These are phyloP conservation scores for Carlito syrichta DNA, from an alignment of 2,113 vertebrate species.

Conservation along the genomic window DNA sequence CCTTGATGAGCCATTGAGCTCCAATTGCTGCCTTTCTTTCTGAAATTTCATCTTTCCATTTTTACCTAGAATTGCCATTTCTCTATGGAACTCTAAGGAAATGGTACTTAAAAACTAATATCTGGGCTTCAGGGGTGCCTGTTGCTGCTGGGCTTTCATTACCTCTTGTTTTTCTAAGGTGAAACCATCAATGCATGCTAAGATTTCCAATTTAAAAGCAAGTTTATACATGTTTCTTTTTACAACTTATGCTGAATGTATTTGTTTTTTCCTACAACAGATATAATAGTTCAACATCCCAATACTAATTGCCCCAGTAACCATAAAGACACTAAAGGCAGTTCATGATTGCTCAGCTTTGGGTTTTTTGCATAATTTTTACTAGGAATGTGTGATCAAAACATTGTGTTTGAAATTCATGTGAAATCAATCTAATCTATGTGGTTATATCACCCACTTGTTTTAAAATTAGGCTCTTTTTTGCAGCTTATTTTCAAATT, in stretches of 20 bases:
- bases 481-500: neutral
- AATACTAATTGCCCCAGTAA: too few species aligned
- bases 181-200: fast-evolving
- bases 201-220: fast-evolving
- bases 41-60: neutral
- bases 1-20: too few species aligned
- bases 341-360: fast-evolving
- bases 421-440: fast-evolving
- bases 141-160: fast-evolving
- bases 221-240: neutral
- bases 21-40: neutral
- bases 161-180: neutral
- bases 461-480: too few species aligned
- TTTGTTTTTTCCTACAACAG: too few species aligned
- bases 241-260: fast-evolving
- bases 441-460: fast-evolving
- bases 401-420: neutral
- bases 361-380: neutral
- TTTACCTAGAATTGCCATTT: neutral
- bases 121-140: neutral
- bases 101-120: neutral
- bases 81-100: neutral
- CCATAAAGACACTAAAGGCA: fast-evolving
- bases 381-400: neutral
- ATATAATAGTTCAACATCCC: fast-evolving